phyloP scores from a whole-genome alignment of 2,888 invertebrate genomes.

The Sesia apiformis region DNA sequence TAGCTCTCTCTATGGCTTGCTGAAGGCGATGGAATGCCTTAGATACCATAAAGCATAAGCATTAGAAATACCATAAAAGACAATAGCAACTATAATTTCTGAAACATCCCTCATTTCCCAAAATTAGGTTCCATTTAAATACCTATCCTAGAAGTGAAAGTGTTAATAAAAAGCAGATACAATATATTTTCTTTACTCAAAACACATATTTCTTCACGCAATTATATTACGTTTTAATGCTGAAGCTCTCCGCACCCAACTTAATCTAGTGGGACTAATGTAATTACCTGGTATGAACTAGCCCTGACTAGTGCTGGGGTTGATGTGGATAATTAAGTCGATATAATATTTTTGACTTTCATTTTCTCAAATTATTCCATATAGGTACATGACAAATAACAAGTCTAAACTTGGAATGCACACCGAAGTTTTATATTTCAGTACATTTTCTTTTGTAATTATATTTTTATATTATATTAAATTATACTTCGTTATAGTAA shows the following conservation, averaged over 20 bases:
- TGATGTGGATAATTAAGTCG: slow-evolving; percentile 3
- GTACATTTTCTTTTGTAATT: background rate
- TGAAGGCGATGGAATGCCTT: too few species aligned
- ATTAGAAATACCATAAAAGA: too few species aligned
- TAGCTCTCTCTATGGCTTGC: too few species aligned
- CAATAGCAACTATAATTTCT: too few species aligned
- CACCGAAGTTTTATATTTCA: too few species aligned
- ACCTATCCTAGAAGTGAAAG: background rate
- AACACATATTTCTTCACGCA: background rate
- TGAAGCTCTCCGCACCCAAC: slow-evolving; percentile 25
- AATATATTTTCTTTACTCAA: background rate
- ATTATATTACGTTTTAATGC: slow-evolving; percentile 23
- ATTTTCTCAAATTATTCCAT: too few species aligned
- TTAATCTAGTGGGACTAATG: slow-evolving; percentile 35
- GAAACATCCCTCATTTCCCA: too few species aligned
- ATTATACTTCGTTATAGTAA: too few species aligned
- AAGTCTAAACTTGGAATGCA: too few species aligned
- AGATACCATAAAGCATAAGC: too few species aligned
- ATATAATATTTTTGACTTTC: too few species aligned
- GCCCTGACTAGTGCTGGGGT: slow-evolving; percentile 16
- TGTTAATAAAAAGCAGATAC: background rate
- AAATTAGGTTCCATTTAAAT: background rate
- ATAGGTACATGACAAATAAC: too few species aligned
- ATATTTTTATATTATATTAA: background rate
- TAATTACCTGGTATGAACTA: slow-evolving; percentile 46